Conservation (phyloP, 2,113 vertebrate genomes). For the Cichladusa arquata region DNA sequence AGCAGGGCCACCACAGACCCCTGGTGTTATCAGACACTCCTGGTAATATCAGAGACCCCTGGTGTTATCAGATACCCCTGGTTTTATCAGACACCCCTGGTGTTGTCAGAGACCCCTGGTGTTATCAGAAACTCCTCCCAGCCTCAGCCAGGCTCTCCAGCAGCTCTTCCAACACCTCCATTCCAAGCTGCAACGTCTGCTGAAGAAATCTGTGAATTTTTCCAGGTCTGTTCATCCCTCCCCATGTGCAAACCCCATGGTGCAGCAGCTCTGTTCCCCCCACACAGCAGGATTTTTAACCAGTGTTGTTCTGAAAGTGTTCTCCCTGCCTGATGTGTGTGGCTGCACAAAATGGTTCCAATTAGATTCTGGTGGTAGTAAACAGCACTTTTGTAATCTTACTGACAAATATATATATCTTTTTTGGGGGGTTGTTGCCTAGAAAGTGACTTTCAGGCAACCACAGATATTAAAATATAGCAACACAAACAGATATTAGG, state of each 20-base stretch:
- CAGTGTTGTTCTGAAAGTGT: background rate
- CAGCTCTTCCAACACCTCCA: background rate
- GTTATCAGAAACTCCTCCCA: background rate
- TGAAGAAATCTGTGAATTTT: background rate
- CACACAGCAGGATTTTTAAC: background rate
- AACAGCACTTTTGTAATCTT: constrained; percentile 35
- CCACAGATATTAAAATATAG: constrained; percentile 61
- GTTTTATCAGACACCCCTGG: background rate
- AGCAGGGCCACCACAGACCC: background rate
- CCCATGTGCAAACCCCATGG: background rate
- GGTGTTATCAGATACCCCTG: background rate
- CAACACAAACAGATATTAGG: constrained; percentile 66
- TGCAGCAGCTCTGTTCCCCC: background rate
- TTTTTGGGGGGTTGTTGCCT: background rate
- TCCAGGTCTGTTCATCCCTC: background rate
- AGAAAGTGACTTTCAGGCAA: constrained; percentile 67
- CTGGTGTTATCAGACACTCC: background rate
- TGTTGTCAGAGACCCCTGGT: background rate
- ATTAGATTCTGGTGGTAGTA: background rate
- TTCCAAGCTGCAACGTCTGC: background rate
- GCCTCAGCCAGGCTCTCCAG: background rate
- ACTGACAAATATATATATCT: constrained; percentile 6
- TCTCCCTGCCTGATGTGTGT: background rate
- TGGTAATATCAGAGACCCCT: background rate
- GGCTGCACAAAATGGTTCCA: background rate